Conservation (phyloP, 1,140 invertebrate genomes). For the Myzus persicae region DNA sequence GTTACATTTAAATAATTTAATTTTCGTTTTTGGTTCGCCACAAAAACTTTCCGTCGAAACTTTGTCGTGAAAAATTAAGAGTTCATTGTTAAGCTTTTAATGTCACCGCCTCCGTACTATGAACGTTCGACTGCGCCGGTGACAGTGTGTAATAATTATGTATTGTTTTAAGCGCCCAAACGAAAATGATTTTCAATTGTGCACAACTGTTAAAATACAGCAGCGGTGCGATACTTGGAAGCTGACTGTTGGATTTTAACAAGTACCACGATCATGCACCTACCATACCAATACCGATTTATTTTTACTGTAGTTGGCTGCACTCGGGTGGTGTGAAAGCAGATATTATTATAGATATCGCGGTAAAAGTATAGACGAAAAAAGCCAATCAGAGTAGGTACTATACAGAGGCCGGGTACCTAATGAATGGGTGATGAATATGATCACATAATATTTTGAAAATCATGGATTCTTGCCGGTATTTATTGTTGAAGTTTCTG, state of each 20-base stretch:
- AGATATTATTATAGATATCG: not conserved
- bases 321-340: too few relatives aligned
- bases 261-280: not conserved
- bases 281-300: too few relatives aligned
- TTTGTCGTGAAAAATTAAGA: conserved; percentile 21
- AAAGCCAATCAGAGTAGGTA: not conserved
- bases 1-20: not conserved
- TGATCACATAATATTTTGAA: not conserved
- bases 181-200: not conserved
- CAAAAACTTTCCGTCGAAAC: not conserved
- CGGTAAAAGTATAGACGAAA: not conserved
- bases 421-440: not conserved
- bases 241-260: not conserved
- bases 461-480: not conserved
- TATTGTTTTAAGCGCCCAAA: not conserved
- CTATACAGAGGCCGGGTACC: not conserved
- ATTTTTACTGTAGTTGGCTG: too few relatives aligned
- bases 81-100: conserved; percentile 23
- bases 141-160: not conserved
- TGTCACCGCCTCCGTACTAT: not conserved
- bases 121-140: not conserved
- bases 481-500: not conserved
- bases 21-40: not conserved
- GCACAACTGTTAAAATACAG: not conserved
- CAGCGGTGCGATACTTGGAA: not conserved